These are phyloP conservation scores for Macrochelys suwanniensis DNA, from an alignment of 2,797 vertebrate genomes.

Conservation along the genomic window DNA sequence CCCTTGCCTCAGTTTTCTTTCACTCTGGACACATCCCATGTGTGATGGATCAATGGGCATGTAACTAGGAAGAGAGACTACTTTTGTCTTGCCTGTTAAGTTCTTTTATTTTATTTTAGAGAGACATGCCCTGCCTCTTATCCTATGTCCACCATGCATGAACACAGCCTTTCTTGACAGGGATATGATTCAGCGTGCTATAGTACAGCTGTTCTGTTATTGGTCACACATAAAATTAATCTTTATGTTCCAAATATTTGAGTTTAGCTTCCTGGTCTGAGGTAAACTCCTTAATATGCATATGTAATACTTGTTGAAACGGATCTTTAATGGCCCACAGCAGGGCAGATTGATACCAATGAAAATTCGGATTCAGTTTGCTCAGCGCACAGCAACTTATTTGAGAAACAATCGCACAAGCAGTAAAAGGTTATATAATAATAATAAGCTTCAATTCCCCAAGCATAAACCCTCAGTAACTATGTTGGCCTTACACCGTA, in stretches of 20 bases:
- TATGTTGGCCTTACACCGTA: too few relatives aligned
- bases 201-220: background rate
- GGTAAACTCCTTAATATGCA: constrained; percentile 6
- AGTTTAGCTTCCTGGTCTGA: constrained; percentile 25
- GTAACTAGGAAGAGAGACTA: constrained; percentile 17
- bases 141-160: background rate
- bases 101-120: background rate
- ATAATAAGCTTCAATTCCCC: too few relatives aligned
- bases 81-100: background rate
- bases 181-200: constrained; percentile 1
- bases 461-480: too few relatives aligned
- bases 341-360: too few relatives aligned
- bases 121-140: background rate
- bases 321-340: too few relatives aligned
- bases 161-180: background rate
- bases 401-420: too few relatives aligned
- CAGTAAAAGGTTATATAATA: too few relatives aligned
- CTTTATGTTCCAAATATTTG: constrained; percentile 15
- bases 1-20: background rate
- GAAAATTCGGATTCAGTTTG: too few relatives aligned
- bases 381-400: too few relatives aligned
- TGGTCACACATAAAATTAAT: background rate
- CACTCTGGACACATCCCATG: background rate
- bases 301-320: background rate
- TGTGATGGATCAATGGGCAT: background rate